These are phyloP conservation scores for Anoura caudifer DNA, from an alignment of 2,113 vertebrate species.

Conservation along the genomic window DNA sequence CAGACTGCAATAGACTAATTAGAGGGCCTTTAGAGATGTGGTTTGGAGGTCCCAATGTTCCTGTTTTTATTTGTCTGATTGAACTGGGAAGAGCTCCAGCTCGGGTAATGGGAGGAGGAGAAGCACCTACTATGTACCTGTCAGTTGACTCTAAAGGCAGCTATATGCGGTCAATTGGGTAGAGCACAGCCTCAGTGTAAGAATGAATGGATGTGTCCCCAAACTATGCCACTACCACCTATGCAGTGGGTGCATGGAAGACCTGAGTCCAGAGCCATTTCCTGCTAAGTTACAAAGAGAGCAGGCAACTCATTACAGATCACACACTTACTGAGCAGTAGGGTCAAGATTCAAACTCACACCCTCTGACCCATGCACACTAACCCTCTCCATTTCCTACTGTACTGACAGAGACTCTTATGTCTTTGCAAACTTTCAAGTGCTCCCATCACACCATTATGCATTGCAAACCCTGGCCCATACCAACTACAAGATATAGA, in stretches of 20 bases:
- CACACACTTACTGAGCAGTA: rapidly evolving
- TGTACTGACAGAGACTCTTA: too few relatives aligned
- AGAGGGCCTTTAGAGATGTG: neutral
- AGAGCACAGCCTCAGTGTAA: neutral
- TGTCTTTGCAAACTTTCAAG: too few relatives aligned
- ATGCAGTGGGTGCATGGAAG: neutral
- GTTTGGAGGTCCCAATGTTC: neutral
- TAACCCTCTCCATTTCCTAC: rapidly evolving
- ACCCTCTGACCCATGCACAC: too few relatives aligned
- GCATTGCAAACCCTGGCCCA: neutral
- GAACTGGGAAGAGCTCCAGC: neutral
- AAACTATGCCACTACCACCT: neutral
- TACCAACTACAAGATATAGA: neutral
- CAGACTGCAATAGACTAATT: neutral
- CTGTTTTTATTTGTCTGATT: neutral
- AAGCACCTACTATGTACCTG: neutral
- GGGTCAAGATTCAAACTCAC: neutral
- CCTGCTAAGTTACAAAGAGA: neutral
- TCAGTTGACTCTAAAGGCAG: neutral
- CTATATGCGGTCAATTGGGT: neutral
- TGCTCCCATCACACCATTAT: rapidly evolving
- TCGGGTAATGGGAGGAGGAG: neutral
- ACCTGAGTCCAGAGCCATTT: neutral
- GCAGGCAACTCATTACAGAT: too few relatives aligned
- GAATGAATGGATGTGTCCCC: neutral